These are phyloP conservation scores for Amphipoea lucens DNA, from an alignment of 2,888 invertebrate species.

Conservation along the genomic window DNA sequence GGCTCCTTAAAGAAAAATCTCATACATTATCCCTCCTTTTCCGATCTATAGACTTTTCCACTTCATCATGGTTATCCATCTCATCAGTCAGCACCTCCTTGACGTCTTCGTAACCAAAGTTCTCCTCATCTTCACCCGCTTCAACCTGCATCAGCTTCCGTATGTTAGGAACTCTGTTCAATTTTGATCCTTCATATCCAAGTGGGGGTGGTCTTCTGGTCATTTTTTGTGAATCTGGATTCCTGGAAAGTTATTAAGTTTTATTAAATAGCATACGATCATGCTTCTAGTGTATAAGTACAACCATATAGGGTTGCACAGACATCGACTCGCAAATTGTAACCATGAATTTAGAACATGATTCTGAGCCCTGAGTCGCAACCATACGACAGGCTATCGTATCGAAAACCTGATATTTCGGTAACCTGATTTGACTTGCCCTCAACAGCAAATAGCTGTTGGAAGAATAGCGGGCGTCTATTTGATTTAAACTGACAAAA, in stretches of 20 bases:
- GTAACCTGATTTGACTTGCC: no score
- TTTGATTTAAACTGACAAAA: no score
- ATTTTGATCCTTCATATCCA: background rate
- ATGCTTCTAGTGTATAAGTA: background rate
- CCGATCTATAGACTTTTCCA: conserved; percentile 70
- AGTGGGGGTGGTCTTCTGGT: rapidly evolving
- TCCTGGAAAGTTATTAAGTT: conserved; percentile 52
- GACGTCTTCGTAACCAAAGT: conserved; percentile 76
- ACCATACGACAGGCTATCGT: no score
- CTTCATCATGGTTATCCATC: conserved; percentile 72
- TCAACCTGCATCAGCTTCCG: conserved; percentile 78
- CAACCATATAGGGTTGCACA: background rate
- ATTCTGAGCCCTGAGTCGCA: no score
- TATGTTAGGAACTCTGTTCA: conserved; percentile 52
- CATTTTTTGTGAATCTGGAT: conserved; percentile 28
- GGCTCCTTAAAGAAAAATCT: background rate
- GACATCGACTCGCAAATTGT: no score
- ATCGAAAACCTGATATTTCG: no score
- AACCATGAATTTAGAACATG: no score
- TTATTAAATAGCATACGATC: background rate
- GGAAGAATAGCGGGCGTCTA: no score
- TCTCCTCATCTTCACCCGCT: conserved; percentile 73
- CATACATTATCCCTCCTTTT: conserved; percentile 65
- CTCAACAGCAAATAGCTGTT: no score
- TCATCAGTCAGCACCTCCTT: conserved; percentile 78